These are phyloP conservation scores for Drosophila hawaiiensis DNA, from an alignment of 2,888 invertebrate genomes.

Conservation along the genomic window DNA sequence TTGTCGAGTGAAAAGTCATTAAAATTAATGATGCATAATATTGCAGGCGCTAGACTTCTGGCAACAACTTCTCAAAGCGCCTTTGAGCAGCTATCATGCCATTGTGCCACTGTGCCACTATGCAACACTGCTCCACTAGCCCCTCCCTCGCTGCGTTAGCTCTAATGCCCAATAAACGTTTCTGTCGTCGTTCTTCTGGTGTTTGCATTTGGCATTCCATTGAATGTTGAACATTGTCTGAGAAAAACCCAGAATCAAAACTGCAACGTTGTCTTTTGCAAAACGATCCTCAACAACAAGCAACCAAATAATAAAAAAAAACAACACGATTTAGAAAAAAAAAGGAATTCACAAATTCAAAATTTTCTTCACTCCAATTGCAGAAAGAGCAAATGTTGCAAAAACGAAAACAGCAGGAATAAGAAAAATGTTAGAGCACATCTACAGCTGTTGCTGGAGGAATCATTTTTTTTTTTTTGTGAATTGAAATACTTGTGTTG, in stretches of 20 bases:
- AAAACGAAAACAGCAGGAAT: conserved; percentile 19
- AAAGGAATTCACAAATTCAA: conserved; percentile 13
- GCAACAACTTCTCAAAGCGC: not conserved
- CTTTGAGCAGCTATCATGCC: conserved; percentile 5
- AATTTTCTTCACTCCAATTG: conserved; percentile 5
- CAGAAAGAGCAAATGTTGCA: conserved; percentile 38
- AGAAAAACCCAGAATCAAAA: conserved; percentile 30
- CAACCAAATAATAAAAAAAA: not conserved
- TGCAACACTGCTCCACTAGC: not conserved
- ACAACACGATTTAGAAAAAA: conserved; percentile 4
- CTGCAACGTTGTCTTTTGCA: conserved; percentile 50
- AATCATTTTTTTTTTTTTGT: conserved; percentile 4
- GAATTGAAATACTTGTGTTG: conserved; percentile 14
- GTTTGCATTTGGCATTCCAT: conserved; percentile 28
- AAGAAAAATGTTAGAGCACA: not conserved
- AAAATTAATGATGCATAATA: conserved; percentile 75
- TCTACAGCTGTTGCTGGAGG: conserved; percentile 29
- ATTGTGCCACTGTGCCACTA: not conserved
- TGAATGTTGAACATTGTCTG: conserved; percentile 26
- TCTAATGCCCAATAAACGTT: conserved; percentile 37
- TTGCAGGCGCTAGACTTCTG: conserved; percentile 8
- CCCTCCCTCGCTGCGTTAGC: not conserved
- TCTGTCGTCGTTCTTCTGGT: not conserved
- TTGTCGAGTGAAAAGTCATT: conserved; percentile 61
- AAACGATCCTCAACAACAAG: conserved; percentile 37